Evolutionary conservation across 2,113 vertebrate species (phyloP).

Genomic region (Cairina moschata): DNA sequence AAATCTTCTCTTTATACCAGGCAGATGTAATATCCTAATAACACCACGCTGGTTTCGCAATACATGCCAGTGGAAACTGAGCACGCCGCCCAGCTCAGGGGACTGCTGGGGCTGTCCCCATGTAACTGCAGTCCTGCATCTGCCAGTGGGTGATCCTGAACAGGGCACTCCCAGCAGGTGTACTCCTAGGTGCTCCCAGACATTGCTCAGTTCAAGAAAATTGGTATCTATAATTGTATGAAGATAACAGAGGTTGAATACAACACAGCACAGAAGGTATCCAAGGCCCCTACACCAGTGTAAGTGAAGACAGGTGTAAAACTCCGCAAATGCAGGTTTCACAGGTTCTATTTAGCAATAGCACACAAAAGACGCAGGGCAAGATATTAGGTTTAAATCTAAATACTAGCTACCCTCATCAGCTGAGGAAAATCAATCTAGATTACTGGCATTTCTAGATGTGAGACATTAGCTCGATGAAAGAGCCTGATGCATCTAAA

Average conservation of each 20-base stretch:
- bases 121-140: rapidly evolving
- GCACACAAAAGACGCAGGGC: neutral
- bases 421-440: slow-evolving; percentile 16
- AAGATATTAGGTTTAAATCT: slow-evolving; percentile 28
- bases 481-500: slow-evolving; percentile 45
- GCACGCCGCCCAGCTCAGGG: neutral
- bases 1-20: neutral
- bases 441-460: slow-evolving; percentile 18
- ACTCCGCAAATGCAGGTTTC: neutral
- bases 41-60: neutral
- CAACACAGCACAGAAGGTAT: neutral
- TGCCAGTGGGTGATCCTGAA: rapidly evolving
- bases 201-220: neutral
- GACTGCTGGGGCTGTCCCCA: neutral
- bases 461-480: neutral
- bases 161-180: rapidly evolving
- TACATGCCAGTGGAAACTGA: neutral
- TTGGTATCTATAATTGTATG: neutral
- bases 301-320: neutral
- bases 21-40: neutral
- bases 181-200: neutral
- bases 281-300: neutral
- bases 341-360: neutral
- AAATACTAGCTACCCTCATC: neutral
- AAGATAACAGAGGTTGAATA: too few species aligned